Evolutionary conservation across 2,797 vertebrate genomes (phyloP).

Genomic region (Hippopotamyrus pictus): DNA sequence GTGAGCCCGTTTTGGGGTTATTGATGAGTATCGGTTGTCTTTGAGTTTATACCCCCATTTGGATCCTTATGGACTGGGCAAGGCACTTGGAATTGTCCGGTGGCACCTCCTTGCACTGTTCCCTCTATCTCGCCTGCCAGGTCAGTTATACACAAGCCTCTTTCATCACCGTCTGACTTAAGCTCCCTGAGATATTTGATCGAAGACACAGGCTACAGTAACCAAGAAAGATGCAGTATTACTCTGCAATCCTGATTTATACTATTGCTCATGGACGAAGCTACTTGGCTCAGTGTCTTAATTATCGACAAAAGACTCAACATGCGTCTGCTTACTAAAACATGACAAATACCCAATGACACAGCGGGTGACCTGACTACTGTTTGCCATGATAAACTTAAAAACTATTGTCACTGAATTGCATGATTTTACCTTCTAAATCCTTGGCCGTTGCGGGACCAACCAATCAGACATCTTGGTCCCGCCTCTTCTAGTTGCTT

Average conservation of each 20-base stretch:
- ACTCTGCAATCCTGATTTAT: background rate
- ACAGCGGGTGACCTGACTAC: background rate
- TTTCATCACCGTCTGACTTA: background rate
- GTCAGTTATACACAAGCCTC: background rate
- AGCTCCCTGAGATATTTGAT: background rate
- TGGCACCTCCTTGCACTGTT: background rate
- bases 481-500: background rate
- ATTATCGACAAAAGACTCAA: background rate
- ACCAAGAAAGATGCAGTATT: background rate
- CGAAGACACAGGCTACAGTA: background rate
- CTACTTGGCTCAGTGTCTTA: background rate
- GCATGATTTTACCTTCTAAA: background rate
- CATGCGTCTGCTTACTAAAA: background rate
- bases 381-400: background rate
- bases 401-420: background rate
- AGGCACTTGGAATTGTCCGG: background rate
- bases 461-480: background rate
- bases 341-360: background rate
- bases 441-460: constrained; percentile 1
- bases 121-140: background rate
- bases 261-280: background rate
- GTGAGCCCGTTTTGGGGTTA: background rate
- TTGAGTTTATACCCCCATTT: background rate
- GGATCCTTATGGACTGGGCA: background rate
- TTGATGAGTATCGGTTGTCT: background rate